A percentile compares a stretch with the other conserved stretches of the same genome.
Conservation (phyloP, 2,113 vertebrate genomes). For the Catharus bicknelli region DNA sequence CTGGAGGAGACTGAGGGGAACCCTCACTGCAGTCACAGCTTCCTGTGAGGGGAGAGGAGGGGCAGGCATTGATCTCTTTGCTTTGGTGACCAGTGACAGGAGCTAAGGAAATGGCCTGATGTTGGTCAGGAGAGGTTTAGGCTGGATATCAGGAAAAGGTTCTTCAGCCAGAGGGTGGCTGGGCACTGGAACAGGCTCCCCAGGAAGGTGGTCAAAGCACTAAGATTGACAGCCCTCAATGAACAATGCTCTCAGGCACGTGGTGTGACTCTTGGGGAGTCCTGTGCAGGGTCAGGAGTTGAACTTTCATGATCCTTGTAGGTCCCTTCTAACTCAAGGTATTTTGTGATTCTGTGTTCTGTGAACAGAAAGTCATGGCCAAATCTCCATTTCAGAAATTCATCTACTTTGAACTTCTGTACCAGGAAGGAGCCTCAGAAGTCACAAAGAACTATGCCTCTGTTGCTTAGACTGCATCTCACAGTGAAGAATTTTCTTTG, state of each 20-base stretch:
- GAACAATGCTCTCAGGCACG: background rate
- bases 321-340: background rate
- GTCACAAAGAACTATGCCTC: background rate
- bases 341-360: background rate
- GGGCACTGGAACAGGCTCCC: background rate
- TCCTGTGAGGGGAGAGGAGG: background rate
- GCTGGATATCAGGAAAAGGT: background rate
- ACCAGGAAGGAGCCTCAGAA: background rate
- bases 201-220: background rate
- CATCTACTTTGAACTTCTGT: background rate
- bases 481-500: background rate
- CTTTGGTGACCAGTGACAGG: background rate
- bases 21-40: accelerated
- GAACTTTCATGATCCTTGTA: background rate
- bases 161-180: background rate
- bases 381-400: background rate
- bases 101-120: background rate
- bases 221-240: accelerated
- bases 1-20: background rate
- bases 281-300: background rate
- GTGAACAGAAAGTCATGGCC: background rate
- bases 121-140: background rate
- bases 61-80: background rate
- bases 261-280: background rate
- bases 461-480: background rate